Base-by-base conservation (phyloP, 2,888 invertebrate genomes). In the Tenthredo amoena region DNA sequence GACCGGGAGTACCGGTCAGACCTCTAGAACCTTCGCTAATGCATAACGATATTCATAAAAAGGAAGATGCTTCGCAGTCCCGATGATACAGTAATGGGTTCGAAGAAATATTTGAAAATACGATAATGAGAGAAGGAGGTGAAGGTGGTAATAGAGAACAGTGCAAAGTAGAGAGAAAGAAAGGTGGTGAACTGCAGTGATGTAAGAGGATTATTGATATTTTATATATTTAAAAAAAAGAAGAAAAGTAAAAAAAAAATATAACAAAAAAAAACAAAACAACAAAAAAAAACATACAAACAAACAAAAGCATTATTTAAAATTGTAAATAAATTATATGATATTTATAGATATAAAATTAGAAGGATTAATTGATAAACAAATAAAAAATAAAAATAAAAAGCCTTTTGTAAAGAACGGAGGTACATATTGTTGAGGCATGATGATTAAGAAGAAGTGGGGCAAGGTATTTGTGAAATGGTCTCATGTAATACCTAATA, bases 61-160 rank as follows among this genome's bases (percentile, higher is more conserved):
- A 95, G 90, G 95, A 95, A 90, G 95, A 95, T 86, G 89, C 93
- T 12, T 93, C 94, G 21, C 94, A 94, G 93, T 95, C 95, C 85
- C 95, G 95, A 95, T 95, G 93, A 93, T 93, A 92, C 88, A 79
- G 18, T 83, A 91, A 87, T 88, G 47, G 81, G 87, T 87, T 88
- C 88, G 74, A 89, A 85, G 62, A 87, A 34, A 68, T 68, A 18
- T 15, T 86, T 88, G 88, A 87, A 86, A 87, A 47, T 87, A 89
- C 68, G 86, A 86, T 55, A 40, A 26, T 40, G 62, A 68, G 84
- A 85, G 85, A 84, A 55, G 85, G 83, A 26, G 84, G 87, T 40
- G 79, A 87, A 82, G 81, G 86, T 34, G 34, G 18, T 68, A 68
- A 40, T 31, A 15, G 37, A 81, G 40, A 81, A 81, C 81, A 81